A percentile compares a stretch with the other conserved stretches of the same genome.
These are phyloP conservation scores for Machimus atricapillus DNA, from an alignment of 2,888 invertebrate species.

Conservation along the genomic window DNA sequence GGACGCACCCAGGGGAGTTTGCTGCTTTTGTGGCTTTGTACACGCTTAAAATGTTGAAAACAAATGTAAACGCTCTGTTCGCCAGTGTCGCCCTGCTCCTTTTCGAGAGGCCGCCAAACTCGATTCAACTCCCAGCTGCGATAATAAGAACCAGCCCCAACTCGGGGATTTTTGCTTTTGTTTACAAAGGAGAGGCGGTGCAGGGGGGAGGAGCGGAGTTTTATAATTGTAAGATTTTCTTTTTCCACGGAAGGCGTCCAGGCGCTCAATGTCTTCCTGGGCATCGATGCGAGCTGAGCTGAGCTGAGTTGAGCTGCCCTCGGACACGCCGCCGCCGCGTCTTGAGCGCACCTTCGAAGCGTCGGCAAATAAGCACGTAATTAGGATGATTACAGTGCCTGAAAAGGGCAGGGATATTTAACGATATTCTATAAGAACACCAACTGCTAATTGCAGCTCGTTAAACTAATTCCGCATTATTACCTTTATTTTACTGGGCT, in stretches of 20 bases:
- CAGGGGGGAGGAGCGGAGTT: not conserved
- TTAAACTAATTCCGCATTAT: not conserved
- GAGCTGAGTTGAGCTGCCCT: not conserved
- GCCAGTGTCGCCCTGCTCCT: not conserved
- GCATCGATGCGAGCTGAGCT: not conserved
- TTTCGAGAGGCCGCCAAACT: not conserved
- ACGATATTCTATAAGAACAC: not conserved
- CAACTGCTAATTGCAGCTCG: not conserved
- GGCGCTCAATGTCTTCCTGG: not conserved
- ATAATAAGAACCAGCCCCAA: not conserved
- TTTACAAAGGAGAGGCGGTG: not conserved
- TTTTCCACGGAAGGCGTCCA: not conserved
- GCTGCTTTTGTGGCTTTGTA: not conserved
- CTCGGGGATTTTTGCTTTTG: not conserved
- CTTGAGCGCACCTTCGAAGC: not conserved
- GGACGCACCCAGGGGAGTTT: not conserved
- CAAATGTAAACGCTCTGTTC: not conserved
- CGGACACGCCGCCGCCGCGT: not conserved
- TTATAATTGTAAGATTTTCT: not conserved
- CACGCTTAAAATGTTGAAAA: not conserved
- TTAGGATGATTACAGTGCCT: not conserved
- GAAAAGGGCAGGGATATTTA: not conserved
- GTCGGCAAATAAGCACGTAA: not conserved
- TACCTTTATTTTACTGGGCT: not conserved
- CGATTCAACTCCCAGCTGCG: not conserved